These are phyloP conservation scores for Redunca redunca DNA, from an alignment of 2,113 vertebrate species.

Conservation along the genomic window DNA sequence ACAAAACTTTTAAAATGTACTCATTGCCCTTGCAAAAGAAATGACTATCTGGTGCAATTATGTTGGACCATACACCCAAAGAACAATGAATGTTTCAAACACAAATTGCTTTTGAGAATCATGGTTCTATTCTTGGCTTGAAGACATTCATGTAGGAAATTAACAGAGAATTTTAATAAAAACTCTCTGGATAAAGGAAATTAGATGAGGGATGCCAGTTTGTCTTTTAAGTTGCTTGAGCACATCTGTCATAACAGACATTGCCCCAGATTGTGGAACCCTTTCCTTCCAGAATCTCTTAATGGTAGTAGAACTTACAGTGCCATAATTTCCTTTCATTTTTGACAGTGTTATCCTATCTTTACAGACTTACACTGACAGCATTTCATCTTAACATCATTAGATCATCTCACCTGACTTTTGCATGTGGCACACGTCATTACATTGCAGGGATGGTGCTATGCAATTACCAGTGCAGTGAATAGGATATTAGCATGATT, in stretches of 20 bases:
- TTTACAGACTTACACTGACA: conserved; percentile 77
- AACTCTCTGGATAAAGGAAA: conserved; percentile 71
- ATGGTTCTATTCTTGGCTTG: conserved; percentile 47
- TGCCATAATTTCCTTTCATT: conserved; percentile 79
- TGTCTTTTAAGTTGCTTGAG: conserved; percentile 73
- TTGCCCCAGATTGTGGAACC: conserved; percentile 71
- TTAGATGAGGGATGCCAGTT: conserved; percentile 58
- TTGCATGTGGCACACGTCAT: conserved; percentile 46
- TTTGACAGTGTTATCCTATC: conserved; percentile 79
- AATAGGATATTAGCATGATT: conserved; percentile 48
- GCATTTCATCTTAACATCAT: conserved; percentile 80
- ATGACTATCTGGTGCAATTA: conserved; percentile 26
- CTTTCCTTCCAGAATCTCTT: conserved; percentile 75
- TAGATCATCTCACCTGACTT: conserved; percentile 76
- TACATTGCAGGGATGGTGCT: conserved; percentile 54
- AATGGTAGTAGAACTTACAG: conserved; percentile 76
- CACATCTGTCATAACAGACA: conserved; percentile 81
- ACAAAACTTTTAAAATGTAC: conserved; percentile 51
- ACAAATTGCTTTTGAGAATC: conserved; percentile 50
- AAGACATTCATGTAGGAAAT: conserved; percentile 70
- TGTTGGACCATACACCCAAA: conserved; percentile 39
- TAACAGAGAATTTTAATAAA: conserved; percentile 74
- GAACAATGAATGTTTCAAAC: conserved; percentile 63
- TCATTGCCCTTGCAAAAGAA: conserved; percentile 49
- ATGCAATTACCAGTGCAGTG: conserved; percentile 70